These are phyloP conservation scores for Leptocoma aspasia DNA, from an alignment of 2,113 vertebrate species.

Conservation along the genomic window DNA sequence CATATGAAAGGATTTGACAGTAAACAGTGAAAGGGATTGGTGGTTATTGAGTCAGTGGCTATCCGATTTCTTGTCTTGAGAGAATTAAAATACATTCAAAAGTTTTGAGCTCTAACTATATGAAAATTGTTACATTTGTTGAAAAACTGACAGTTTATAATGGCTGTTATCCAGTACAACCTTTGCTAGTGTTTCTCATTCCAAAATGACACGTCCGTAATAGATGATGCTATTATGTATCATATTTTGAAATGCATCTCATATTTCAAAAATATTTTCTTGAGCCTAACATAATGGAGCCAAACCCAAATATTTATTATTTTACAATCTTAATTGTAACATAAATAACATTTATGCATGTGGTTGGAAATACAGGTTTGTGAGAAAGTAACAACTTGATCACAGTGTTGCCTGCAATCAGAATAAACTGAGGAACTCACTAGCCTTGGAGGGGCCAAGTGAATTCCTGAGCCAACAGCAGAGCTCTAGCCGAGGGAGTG, in stretches of 20 bases:
- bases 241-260: background rate
- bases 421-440: background rate
- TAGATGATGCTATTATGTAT: background rate
- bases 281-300: background rate
- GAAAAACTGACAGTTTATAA: background rate
- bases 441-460: background rate
- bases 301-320: background rate
- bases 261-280: background rate
- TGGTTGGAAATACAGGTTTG: background rate
- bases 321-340: background rate
- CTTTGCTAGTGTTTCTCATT: background rate
- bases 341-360: background rate
- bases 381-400: background rate
- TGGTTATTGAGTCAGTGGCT: fast-evolving
- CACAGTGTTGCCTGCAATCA: background rate
- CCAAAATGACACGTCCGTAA: background rate
- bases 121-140: background rate
- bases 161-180: background rate
- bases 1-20: background rate
- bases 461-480: background rate
- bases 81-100: background rate
- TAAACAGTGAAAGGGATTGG: background rate
- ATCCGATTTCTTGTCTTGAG: background rate
- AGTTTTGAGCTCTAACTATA: background rate
- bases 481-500: background rate